Percentiles rank a stretch among this genome's conserved stretches.
Conservation (phyloP, 2,113 vertebrate species). For the Formicarius rufipectus region DNA sequence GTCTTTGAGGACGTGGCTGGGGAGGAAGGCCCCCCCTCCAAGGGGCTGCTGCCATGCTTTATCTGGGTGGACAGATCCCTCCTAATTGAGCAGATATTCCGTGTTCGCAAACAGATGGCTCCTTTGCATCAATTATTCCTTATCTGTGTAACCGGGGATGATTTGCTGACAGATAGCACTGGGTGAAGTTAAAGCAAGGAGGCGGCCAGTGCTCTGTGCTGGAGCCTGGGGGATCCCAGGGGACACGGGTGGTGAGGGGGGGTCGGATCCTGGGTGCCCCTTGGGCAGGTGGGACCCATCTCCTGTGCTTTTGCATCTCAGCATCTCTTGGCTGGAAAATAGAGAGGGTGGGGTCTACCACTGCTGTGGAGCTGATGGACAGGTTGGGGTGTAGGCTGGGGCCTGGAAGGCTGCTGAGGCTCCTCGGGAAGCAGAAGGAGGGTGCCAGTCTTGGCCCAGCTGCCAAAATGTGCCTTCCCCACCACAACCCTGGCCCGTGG, state of each 20-base stretch:
- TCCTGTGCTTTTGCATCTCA: neutral
- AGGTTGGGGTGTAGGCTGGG: neutral
- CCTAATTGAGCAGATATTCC: slow-evolving; percentile 74
- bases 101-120: slow-evolving; percentile 76
- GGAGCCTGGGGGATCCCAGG: neutral
- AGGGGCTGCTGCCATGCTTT: slow-evolving; percentile 67
- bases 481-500: fast-evolving
- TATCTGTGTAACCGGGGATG: slow-evolving; percentile 73
- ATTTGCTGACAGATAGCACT: slow-evolving; percentile 73
- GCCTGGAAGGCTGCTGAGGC: neutral
- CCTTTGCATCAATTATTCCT: slow-evolving; percentile 87
- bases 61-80: slow-evolving; percentile 73
- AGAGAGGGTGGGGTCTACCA: neutral
- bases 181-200: slow-evolving; percentile 31
- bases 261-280: neutral
- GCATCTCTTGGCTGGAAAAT: neutral
- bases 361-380: neutral
- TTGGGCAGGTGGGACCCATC: neutral
- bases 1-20: slow-evolving; percentile 66
- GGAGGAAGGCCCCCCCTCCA: neutral
- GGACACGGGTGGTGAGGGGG: neutral
- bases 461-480: neutral
- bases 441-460: neutral
- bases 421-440: neutral
- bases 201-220: neutral